Percentiles rank a stretch among this genome's conserved stretches.
These are phyloP conservation scores for Acanthochromis polyacanthus DNA, from an alignment of 2,113 vertebrate species.

Conservation along the genomic window DNA sequence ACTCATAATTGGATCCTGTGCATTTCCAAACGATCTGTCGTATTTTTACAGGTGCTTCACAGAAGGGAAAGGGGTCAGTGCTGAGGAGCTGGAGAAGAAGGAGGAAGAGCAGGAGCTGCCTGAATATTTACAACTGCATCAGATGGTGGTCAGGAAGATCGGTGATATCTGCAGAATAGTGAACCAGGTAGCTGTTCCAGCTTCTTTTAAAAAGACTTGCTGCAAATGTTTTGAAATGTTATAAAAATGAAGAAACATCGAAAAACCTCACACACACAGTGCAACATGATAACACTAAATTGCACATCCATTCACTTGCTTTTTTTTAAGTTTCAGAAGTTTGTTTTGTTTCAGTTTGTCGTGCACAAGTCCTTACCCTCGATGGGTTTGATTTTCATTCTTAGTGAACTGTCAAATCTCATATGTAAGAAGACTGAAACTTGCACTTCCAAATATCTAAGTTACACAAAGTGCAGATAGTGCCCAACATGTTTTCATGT, in stretches of 20 bases:
- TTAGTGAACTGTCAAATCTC: not conserved
- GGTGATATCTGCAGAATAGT: constrained; percentile 95
- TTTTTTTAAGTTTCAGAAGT: not conserved
- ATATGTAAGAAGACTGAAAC: not conserved
- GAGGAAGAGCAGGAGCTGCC: constrained; percentile 85
- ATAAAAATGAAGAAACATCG: no score
- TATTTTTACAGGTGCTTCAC: constrained; percentile 71
- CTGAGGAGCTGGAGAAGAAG: constrained; percentile 76
- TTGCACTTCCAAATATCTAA: no score
- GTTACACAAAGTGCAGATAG: no score
- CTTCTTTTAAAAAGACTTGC: no score
- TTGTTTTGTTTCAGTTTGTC: not conserved
- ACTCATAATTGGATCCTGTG: no score
- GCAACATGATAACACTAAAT: no score
- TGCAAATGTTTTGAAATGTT: no score
- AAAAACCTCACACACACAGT: no score
- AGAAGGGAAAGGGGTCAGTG: constrained; percentile 53
- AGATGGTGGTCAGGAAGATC: constrained; percentile 90
- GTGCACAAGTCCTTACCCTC: no score
- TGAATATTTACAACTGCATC: constrained; percentile 90
- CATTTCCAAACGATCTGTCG: fast-evolving
- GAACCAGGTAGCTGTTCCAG: constrained; percentile 89
- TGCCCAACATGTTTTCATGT: no score
- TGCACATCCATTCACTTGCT: not conserved
- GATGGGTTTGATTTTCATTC: not conserved